phyloP scores from a whole-genome alignment of 2,888 invertebrate genomes.

The Archips crataeganus region DNA sequence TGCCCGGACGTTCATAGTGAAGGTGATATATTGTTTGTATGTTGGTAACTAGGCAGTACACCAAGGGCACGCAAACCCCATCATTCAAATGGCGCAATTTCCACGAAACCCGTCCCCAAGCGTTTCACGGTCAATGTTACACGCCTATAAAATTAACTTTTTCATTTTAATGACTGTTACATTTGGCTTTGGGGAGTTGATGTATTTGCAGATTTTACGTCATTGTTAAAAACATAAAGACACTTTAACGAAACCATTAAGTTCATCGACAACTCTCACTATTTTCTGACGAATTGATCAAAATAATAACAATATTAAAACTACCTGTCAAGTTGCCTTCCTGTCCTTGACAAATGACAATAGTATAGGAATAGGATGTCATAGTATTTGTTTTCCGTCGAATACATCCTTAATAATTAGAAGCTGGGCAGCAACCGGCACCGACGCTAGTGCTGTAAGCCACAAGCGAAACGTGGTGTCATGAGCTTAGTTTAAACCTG shows the following conservation, averaged over 20 bases:
- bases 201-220: background rate
- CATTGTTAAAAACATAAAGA: background rate
- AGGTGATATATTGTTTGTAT: constrained; percentile 14
- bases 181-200: background rate
- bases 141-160: constrained; percentile 26
- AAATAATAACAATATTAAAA: constrained; percentile 10
- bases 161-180: constrained; percentile 11
- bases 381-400: constrained; percentile 22
- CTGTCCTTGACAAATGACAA: constrained; percentile 19
- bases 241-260: no score
- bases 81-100: constrained; percentile 31
- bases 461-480: background rate
- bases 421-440: constrained; percentile 13
- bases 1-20: constrained; percentile 4
- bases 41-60: background rate
- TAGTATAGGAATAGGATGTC: constrained; percentile 27
- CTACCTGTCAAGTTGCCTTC: background rate
- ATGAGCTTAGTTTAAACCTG: no score
- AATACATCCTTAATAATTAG: constrained; percentile 29
- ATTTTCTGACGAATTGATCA: background rate
- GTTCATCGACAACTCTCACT: no score
- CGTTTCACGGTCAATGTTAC: constrained; percentile 34
- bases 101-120: constrained; percentile 24
- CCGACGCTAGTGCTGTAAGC: background rate
- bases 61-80: constrained; percentile 24